Conservation (phyloP, 2,888 invertebrate species). For the Microctonus aethiopoides region DNA sequence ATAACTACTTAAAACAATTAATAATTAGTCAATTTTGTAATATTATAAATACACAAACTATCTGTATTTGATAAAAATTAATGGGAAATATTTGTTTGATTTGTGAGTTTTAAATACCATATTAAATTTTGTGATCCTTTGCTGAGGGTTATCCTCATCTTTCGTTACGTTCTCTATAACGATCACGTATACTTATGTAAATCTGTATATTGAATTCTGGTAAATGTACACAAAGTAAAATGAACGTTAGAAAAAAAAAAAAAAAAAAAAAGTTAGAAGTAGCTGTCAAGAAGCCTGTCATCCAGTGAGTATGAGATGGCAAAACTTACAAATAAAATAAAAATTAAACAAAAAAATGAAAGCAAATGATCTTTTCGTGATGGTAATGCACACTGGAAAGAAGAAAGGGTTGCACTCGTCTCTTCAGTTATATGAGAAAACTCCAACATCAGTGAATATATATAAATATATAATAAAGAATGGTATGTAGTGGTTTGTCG, state of each 20-base stretch:
- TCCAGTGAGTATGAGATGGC: constrained; percentile 35
- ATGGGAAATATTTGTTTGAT: neutral
- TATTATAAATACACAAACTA: neutral
- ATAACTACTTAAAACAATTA: neutral
- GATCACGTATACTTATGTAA: neutral
- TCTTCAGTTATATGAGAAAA: constrained; percentile 18
- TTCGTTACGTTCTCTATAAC: constrained; percentile 1
- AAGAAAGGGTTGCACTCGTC: constrained; percentile 2
- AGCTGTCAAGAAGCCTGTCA: constrained; percentile 42
- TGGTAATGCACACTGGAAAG: constrained; percentile 4
- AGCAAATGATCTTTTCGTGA: constrained; percentile 7
- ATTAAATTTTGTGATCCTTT: neutral
- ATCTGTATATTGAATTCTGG: neutral
- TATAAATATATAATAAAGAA: constrained; percentile 15
- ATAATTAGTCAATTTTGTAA: neutral
- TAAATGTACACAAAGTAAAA: constrained; percentile 20
- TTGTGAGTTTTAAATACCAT: neutral
- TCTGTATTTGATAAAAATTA: neutral
- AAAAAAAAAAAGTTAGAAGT: constrained; percentile 24
- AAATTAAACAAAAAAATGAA: neutral
- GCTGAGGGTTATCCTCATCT: neutral
- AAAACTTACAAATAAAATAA: neutral
- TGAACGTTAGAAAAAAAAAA: constrained; percentile 13
- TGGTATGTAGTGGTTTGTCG: constrained; percentile 45
- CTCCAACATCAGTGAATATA: constrained; percentile 23